Base-by-base conservation (phyloP, 2,113 vertebrate species). In the Dasyurus viverrinus region DNA sequence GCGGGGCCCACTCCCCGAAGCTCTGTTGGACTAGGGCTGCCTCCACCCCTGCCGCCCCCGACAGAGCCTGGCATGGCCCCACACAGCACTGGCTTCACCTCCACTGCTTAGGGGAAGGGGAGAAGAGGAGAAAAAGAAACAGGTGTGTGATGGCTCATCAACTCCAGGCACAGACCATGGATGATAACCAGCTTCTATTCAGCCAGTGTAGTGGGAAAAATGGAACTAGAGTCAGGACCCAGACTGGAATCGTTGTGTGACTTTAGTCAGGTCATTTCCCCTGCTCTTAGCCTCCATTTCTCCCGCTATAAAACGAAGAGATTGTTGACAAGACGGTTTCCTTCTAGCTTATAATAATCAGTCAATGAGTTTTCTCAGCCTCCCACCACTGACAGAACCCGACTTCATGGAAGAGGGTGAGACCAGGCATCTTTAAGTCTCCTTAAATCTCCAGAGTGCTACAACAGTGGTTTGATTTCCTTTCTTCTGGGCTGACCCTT, bases 71-170 rank as follows among this genome's bases (percentile, higher is more conserved):
- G 98, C 99, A 99, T 99, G 97, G 98, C 98, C 92, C 98, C 99
- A 4, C 99, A 98, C 95, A 99, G 98, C 96, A 98, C 98, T 46
- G 99, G 99, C 98, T 99, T 99, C 98, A 99, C 99, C 98, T 99
- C 99, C 98, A 99, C 99, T 96, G 99, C 98, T 90, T 4, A 0
- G 98, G 97, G 89, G 89, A 89, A 97, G 92, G 92, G 94, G 95
- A 94, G 91, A 93, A 47, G n/a, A 54, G 36, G 30, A 42, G 19
- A 30, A 84, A 94, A 95, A 12, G 19, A 84, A 30, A 68, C 60
- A 68, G 36, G 60, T 76, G 36, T 76, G 16, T n/a, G 36, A 76
- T 19, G 36, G 36, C 30, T 68, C 60, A 84, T 5, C 36, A n/a
- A 42, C 30, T 42, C 16, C n/a, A 42, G 16, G 68, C 36, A 22